A percentile compares a stretch with the other conserved stretches of the same genome.
phyloP scores from a whole-genome alignment of 2,113 vertebrate genomes.

The Tauraco erythrolophus region DNA sequence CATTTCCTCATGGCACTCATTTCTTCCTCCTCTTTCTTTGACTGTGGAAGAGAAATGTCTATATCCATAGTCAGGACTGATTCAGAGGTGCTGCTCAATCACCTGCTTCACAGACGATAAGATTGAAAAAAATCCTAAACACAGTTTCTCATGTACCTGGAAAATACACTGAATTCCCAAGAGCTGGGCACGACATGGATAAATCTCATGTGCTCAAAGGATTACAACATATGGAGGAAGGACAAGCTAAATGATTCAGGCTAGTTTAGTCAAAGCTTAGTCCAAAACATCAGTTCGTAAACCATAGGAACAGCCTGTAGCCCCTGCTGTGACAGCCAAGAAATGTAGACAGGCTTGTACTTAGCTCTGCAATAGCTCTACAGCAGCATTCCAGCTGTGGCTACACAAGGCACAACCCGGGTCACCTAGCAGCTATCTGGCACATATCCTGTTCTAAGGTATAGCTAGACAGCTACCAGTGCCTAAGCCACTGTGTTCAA shows the following conservation, averaged over 20 bases:
- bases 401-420: neutral
- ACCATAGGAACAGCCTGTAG: neutral
- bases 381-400: neutral
- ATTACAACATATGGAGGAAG: neutral
- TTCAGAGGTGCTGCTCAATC: neutral
- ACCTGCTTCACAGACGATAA: neutral
- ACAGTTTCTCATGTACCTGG: neutral
- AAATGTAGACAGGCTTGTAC: neutral
- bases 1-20: neutral
- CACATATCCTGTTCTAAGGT: neutral
- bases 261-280: neutral
- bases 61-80: neutral
- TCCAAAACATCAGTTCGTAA: neutral
- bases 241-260: neutral
- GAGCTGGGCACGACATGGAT: neutral
- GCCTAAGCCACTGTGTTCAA: neutral
- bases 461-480: neutral
- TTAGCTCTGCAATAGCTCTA: neutral
- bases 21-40: neutral
- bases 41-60: neutral
- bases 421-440: neutral
- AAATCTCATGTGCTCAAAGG: neutral
- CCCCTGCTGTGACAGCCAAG: neutral
- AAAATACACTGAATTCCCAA: neutral
- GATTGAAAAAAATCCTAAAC: neutral